Evolutionary conservation across 2,888 invertebrate species (phyloP).

Genomic region (Drosophila stalkeri): DNA sequence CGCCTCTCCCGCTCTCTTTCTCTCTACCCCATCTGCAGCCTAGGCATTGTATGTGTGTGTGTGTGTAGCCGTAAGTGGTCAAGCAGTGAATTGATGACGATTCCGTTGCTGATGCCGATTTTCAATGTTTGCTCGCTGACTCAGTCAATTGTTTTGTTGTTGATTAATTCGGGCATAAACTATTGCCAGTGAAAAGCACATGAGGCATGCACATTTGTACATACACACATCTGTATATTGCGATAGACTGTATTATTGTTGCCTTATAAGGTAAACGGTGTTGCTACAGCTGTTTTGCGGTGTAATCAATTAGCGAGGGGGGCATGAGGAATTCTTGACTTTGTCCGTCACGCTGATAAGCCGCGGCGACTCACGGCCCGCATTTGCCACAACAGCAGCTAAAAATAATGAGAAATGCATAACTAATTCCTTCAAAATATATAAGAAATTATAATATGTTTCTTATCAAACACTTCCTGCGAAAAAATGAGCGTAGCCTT

Average conservation of each 20-base stretch:
- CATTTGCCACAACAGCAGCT: constrained; percentile 23
- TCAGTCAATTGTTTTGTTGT: constrained; percentile 51
- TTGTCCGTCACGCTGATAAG: constrained; percentile 52
- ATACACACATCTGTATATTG: neutral
- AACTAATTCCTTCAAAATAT: neutral
- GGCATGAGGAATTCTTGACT: constrained; percentile 2
- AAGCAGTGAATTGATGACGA: constrained; percentile 54
- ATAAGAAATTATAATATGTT: neutral
- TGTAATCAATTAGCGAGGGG: constrained; percentile 46
- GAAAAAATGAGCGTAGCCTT: constrained; percentile 15
- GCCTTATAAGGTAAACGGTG: constrained; percentile 64
- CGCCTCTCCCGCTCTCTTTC: neutral
- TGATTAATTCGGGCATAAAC: constrained; percentile 59
- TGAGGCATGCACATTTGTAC: constrained; percentile 6
- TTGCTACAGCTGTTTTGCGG: constrained; percentile 36
- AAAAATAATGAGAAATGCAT: constrained; percentile 2
- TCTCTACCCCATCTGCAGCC: neutral
- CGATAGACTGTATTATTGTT: constrained; percentile 34
- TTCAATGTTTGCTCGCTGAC: constrained; percentile 57
- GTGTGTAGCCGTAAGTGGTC: constrained; percentile 35
- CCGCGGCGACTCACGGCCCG: constrained; percentile 34
- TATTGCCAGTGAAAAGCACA: constrained; percentile 16
- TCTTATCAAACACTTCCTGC: constrained; percentile 62
- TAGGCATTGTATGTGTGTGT: constrained; percentile 26
- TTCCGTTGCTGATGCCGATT: constrained; percentile 36